Evolutionary conservation across 1,140 invertebrate species (phyloP).

Genomic region (Paralvinella palmiformis): DNA sequence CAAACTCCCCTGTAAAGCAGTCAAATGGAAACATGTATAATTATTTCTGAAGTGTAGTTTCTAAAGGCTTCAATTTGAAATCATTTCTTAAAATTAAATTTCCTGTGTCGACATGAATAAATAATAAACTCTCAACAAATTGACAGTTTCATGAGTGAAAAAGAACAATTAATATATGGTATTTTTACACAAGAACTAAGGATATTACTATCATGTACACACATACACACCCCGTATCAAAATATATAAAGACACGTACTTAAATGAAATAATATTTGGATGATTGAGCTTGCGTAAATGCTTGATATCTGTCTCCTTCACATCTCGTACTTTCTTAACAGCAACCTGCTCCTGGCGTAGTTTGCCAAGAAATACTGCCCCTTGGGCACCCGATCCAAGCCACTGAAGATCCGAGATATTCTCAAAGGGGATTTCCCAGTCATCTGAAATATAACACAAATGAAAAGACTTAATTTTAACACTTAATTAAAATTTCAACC

Average conservation of each 20-base stretch:
- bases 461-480: too few relatives aligned
- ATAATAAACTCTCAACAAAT: slow-evolving; percentile 15
- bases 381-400: slow-evolving; percentile 92
- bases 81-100: too few relatives aligned
- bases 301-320: slow-evolving; percentile 89
- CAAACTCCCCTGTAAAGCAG: slow-evolving; percentile 73
- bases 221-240: too few relatives aligned
- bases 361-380: slow-evolving; percentile 87
- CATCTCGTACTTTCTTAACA: slow-evolving; percentile 93
- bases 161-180: not conserved
- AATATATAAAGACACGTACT: slow-evolving; percentile 54
- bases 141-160: not conserved
- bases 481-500: too few relatives aligned
- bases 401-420: slow-evolving; percentile 84
- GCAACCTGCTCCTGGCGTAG: slow-evolving; percentile 67
- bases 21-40: too few relatives aligned
- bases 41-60: too few relatives aligned
- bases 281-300: slow-evolving; percentile 92
- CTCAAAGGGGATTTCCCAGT: slow-evolving; percentile 93
- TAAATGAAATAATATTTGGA: slow-evolving; percentile 93
- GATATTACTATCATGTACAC: not conserved
- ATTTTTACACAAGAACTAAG: not conserved
- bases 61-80: too few relatives aligned
- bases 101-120: too few relatives aligned
- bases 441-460: too few relatives aligned